Evolutionary conservation across 2,888 invertebrate species (phyloP), one percentile per base, ranked within the genome.

Genomic region (Temnothorax rugatulus): DNA sequence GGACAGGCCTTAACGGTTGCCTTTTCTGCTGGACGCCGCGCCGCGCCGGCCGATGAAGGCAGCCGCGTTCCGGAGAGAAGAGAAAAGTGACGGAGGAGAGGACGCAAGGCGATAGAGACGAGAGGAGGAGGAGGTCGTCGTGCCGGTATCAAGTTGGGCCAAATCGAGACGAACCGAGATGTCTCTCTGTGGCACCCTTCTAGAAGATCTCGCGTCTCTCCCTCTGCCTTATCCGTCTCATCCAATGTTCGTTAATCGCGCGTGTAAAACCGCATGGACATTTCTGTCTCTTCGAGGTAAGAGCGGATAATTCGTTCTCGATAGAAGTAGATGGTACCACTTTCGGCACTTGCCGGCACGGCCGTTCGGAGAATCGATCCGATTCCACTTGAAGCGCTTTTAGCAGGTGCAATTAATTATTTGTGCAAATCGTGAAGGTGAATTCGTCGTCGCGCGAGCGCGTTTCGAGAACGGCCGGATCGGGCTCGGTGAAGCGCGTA

Each of bases 401-500:
- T 44, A n/a, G 57, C 57, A 57, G 18, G 21, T 4, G 15, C 2
- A 15, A 54, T 57, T n/a, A 44, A 61, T 29, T 25, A 44, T 44
- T 66, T 25, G 9, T 25, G 9, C 11, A 18, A 18, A 50, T 61
- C 44, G 9, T 21, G 54, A 13, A 21, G 9, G 2, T 11, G 21
- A 50, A 34, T 50, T 50, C 15, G 21, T 50, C 11, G 11, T 59
- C 4, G n/a, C n/a, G 29, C 54, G 15, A 18, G 18, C 34, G 38
- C 2, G 38, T 41, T 41, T 57, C 7, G 34, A 73, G 29, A 68
- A 66, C 8, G 18, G 0, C 9, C 21, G 21, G 15, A 61, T 59
- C 38, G 25, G 44, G 44, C 34, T 68, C 41, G n/a, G n/a, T 57
- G 15, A 69, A 77, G 44, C 47, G 9, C 18, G 34, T 71, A 79